Conservation (phyloP, 2,797 vertebrate genomes). For the Poliocrania exsul region DNA sequence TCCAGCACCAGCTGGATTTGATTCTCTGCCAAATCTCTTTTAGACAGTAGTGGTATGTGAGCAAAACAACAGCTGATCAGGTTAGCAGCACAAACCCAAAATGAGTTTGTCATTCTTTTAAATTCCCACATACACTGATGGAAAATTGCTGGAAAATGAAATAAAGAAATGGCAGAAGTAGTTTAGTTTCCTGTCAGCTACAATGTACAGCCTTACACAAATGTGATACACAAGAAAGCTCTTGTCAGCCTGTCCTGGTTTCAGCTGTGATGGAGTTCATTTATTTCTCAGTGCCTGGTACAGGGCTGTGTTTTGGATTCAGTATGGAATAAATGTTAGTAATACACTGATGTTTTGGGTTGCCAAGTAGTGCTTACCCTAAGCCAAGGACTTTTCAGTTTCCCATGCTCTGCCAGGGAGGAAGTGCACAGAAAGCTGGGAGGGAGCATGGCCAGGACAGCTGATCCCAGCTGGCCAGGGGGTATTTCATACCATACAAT, state of each 20-base stretch:
- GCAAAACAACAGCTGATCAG: neutral
- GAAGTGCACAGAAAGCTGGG: neutral
- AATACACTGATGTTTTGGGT: neutral
- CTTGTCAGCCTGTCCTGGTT: neutral
- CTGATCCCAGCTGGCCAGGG: neutral
- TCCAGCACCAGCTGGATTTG: neutral
- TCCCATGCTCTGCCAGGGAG: neutral
- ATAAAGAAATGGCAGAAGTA: slow-evolving; percentile 42
- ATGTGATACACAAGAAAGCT: neutral
- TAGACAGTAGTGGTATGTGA: neutral
- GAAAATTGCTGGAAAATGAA: slow-evolving; percentile 38
- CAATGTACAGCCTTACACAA: neutral
- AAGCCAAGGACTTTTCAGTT: neutral
- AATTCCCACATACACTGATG: neutral
- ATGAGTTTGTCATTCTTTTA: slow-evolving; percentile 57
- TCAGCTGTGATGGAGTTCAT: neutral
- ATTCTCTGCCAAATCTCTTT: slow-evolving; percentile 14
- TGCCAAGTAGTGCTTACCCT: neutral
- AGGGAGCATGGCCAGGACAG: neutral
- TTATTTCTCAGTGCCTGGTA: neutral
- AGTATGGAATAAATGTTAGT: neutral
- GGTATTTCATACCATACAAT: neutral
- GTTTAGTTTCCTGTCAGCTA: slow-evolving; percentile 29
- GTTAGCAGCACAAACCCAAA: slow-evolving; percentile 22
- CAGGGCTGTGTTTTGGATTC: neutral